Percentiles rank a stretch among this genome's conserved stretches.
These are phyloP conservation scores for Thereva unica DNA, from an alignment of 2,888 invertebrate genomes.

Conservation along the genomic window DNA sequence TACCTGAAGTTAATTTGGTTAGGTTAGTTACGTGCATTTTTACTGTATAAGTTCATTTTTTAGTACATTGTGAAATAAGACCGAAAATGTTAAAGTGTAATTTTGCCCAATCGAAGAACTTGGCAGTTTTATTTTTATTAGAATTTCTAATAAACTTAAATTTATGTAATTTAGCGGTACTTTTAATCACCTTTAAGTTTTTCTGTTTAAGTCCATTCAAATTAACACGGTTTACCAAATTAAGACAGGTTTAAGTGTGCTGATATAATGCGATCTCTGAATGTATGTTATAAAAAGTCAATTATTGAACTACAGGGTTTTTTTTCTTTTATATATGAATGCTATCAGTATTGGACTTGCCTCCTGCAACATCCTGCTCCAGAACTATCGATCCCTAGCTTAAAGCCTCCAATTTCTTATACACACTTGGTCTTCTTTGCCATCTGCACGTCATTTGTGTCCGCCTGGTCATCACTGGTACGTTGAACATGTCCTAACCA, in stretches of 20 bases:
- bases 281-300: neutral
- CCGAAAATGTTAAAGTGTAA: too few relatives aligned
- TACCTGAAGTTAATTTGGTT: conserved; percentile 32
- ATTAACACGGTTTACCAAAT: too few relatives aligned
- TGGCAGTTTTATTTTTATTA: conserved; percentile 35
- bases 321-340: neutral
- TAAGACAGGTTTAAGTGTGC: neutral
- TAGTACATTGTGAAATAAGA: conserved; percentile 31
- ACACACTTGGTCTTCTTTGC: too few relatives aligned
- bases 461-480: too few relatives aligned
- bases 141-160: conserved; percentile 33
- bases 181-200: too few relatives aligned
- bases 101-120: neutral
- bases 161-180: conserved; percentile 20
- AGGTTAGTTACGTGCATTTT: conserved; percentile 20
- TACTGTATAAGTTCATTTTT: conserved; percentile 27
- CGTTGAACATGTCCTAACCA: too few relatives aligned
- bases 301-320: neutral
- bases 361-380: too few relatives aligned
- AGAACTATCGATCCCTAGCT: too few relatives aligned
- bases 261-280: neutral
- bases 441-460: too few relatives aligned
- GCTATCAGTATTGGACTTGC: too few relatives aligned
- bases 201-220: too few relatives aligned
- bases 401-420: too few relatives aligned